A percentile compares a stretch with the other conserved stretches of the same genome.
Conservation (phyloP, 2,797 vertebrate species). For the Pipistrellus nathusii region DNA sequence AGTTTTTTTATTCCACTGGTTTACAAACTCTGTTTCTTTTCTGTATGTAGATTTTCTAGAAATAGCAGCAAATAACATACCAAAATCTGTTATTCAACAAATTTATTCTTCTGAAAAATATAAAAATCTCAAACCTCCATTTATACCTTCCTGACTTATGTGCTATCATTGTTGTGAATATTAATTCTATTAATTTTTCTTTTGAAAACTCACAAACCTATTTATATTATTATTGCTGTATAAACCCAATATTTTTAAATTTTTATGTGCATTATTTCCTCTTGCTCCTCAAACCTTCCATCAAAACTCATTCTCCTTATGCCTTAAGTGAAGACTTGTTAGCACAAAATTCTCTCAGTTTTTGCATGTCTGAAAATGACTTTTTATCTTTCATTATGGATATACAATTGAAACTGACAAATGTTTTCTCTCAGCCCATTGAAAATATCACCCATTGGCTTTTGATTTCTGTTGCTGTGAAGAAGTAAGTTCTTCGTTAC, state of each 20-base stretch:
- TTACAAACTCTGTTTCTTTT: slow-evolving; percentile 9
- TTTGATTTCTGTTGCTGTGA: background rate
- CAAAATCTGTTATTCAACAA: slow-evolving; percentile 21
- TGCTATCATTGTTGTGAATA: background rate
- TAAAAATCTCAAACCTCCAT: slow-evolving; percentile 30
- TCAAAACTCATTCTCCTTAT: background rate
- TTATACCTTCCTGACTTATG: background rate
- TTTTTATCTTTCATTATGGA: background rate
- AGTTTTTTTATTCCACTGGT: background rate
- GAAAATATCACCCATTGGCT: background rate
- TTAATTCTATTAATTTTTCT: slow-evolving; percentile 16
- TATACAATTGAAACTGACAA: background rate
- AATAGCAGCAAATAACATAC: slow-evolving; percentile 37
- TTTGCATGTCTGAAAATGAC: slow-evolving; percentile 13
- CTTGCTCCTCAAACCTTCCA: background rate
- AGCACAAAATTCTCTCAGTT: background rate
- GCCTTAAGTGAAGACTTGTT: background rate
- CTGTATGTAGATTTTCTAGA: slow-evolving; percentile 31
- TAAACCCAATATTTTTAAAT: background rate
- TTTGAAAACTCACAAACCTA: background rate
- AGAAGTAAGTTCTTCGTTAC: background rate
- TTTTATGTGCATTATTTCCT: background rate
- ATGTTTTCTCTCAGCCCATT: background rate
- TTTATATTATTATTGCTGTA: slow-evolving; percentile 18
- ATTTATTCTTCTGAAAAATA: slow-evolving; percentile 41